Evolutionary conservation across 2,797 vertebrate genomes (phyloP).

Genomic region (Sandelia bainsii): DNA sequence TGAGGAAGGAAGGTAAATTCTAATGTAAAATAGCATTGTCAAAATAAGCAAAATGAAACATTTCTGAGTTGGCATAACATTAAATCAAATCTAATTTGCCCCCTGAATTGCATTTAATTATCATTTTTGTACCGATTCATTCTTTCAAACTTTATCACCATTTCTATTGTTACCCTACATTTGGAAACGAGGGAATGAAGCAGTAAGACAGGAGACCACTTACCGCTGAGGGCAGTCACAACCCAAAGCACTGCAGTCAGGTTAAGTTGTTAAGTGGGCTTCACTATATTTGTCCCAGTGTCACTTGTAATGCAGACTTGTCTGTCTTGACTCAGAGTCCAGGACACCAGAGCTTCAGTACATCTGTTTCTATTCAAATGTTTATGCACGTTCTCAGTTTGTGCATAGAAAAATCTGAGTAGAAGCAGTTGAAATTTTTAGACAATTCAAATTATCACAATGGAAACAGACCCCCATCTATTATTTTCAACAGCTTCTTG

Average conservation of each 20-base stretch:
- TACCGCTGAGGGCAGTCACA: not conserved
- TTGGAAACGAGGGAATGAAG: slow-evolving; percentile 2
- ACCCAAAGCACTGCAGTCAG: slow-evolving; percentile 7
- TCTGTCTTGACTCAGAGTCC: not conserved
- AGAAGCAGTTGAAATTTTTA: too few relatives aligned
- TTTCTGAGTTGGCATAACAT: slow-evolving; percentile 9
- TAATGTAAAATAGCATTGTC: slow-evolving; percentile 5
- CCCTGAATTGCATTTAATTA: slow-evolving; percentile 9
- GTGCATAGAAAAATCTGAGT: not conserved
- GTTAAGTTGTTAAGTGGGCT: slow-evolving; percentile 27
- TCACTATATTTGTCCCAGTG: slow-evolving; percentile 30
- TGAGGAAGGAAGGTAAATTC: not conserved
- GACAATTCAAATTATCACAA: too few relatives aligned
- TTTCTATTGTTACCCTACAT: slow-evolving; percentile 30
- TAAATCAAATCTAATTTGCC: not conserved
- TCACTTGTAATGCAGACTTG: slow-evolving; percentile 19
- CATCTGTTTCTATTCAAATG: too few relatives aligned
- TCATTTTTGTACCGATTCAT: slow-evolving; percentile 7
- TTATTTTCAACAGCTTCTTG: too few relatives aligned
- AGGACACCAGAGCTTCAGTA: not conserved
- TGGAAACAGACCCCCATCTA: too few relatives aligned
- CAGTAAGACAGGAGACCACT: slow-evolving; percentile 15
- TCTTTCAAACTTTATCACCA: slow-evolving; percentile 11
- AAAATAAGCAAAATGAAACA: not conserved
- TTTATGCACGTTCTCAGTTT: not conserved